Base-by-base conservation (phyloP, 2,797 vertebrate species). In the Clarias pachynema region DNA sequence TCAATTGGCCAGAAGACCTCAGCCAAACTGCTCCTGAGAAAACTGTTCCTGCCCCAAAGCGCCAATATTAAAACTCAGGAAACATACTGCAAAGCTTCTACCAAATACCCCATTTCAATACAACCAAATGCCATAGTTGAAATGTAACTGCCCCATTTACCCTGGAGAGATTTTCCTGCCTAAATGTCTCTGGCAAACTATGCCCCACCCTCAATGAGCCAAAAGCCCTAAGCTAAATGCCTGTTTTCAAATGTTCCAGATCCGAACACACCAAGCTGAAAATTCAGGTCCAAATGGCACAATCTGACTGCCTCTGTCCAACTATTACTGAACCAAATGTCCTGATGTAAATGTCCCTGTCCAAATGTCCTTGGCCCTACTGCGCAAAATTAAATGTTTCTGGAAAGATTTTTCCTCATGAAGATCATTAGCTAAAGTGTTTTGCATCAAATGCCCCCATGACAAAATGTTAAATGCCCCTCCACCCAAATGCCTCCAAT, bases 151-250 rank as follows among this genome's bases (percentile, higher is more conserved):
- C 60, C 7, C 37, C 15, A 44, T 49, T 15, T 79, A 24, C 40
- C 40, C 72, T n/a, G 40, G 37, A 70, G 37, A n/a, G 20, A 40
- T 37, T 7, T 12, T 59, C 9, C 5, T 60, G 22, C 20, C 31
- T 78, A 60, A n/a, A 44, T 63, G 59, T 40, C 34, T 40, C 59
- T 79, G 77, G 59, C 34, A 79, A 18, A 62, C 26, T 53, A 44
- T 4, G 29, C 31, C 20, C 24, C 59, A 18, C 3, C 59, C 37
- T 79, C 22, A 26, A 26, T 65, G 37, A 65, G 78, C 78, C 34
- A 65, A 65, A 79, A 63, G 60, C 59, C 60, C 60, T 37, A 26
- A 62, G 74, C 22, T 79, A 62, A 63, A 79, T 44, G 34, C 44
- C 59, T 24, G 31, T 40, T 34, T 62, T 10, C 18, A 69, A 20